Evolutionary conservation across 2,113 vertebrate species (phyloP).

Genomic region (Odontesthes bonariensis): DNA sequence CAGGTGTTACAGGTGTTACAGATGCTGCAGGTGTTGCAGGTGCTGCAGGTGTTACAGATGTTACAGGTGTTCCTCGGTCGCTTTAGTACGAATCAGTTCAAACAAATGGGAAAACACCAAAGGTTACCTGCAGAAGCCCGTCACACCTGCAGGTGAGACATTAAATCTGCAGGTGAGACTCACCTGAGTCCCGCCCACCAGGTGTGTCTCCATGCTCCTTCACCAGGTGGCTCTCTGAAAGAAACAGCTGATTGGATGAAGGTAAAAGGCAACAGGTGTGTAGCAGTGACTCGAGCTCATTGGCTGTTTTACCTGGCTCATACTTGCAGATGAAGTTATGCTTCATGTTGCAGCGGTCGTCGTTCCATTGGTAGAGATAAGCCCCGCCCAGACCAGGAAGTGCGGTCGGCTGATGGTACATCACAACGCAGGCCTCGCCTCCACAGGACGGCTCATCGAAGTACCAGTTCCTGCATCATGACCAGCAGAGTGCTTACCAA

Average conservation of each 20-base stretch:
- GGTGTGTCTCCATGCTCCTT: slow-evolving; percentile 78
- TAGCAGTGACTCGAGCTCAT: not conserved
- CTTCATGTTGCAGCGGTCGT: slow-evolving; percentile 98
- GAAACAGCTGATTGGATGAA: slow-evolving; percentile 6
- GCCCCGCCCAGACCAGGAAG: slow-evolving; percentile 91
- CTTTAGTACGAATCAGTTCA: too few relatives aligned
- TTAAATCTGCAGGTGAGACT: too few relatives aligned
- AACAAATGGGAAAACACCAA: too few relatives aligned
- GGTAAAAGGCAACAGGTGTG: not conserved
- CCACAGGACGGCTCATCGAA: slow-evolving; percentile 97
- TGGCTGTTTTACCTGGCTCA: slow-evolving; percentile 76
- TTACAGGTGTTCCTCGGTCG: too few relatives aligned
- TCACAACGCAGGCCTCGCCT: slow-evolving; percentile 96
- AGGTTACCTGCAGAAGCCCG: too few relatives aligned
- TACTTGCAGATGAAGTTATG: slow-evolving; percentile 99
- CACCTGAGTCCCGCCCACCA: slow-evolving; percentile 64
- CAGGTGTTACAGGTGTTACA: too few relatives aligned
- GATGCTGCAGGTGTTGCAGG: too few relatives aligned
- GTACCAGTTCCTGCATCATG: slow-evolving; percentile 92
- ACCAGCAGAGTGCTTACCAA: not conserved
- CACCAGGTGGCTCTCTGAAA: slow-evolving; percentile 59
- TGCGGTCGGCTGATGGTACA: slow-evolving; percentile 97
- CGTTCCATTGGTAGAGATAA: slow-evolving; percentile 98
- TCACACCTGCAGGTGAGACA: too few relatives aligned
- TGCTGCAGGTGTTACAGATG: too few relatives aligned